These are phyloP conservation scores for Arion vulgaris DNA, from an alignment of 1,140 invertebrate genomes.

Conservation along the genomic window DNA sequence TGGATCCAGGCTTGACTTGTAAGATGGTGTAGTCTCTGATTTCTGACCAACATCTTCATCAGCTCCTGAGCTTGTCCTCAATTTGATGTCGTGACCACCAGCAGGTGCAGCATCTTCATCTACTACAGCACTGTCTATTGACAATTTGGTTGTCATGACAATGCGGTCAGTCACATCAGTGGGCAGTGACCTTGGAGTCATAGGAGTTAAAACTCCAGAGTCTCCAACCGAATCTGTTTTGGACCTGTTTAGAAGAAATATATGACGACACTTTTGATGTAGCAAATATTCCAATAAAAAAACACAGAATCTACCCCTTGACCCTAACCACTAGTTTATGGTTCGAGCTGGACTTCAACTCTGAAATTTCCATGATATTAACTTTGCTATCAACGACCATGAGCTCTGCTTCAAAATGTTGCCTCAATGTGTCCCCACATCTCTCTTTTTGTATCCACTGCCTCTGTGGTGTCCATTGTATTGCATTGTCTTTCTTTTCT, in stretches of 20 bases:
- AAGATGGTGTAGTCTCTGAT: neutral
- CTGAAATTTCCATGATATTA: too few relatives aligned
- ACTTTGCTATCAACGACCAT: too few relatives aligned
- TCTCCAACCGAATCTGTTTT: slow-evolving; percentile 63
- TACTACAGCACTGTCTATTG: slow-evolving; percentile 72
- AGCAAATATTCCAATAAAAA: too few relatives aligned
- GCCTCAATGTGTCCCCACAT: too few relatives aligned
- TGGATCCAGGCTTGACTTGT: slow-evolving; percentile 1
- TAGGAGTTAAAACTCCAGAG: slow-evolving; percentile 51
- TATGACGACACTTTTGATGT: neutral
- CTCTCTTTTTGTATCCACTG: too few relatives aligned
- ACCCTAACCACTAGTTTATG: too few relatives aligned
- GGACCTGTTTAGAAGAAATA: slow-evolving; percentile 50
- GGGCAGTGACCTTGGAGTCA: slow-evolving; percentile 53
- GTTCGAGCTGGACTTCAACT: too few relatives aligned
- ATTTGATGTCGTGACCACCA: slow-evolving; percentile 34
- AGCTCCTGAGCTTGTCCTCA: slow-evolving; percentile 32
- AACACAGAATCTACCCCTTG: too few relatives aligned
- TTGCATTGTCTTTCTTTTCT: too few relatives aligned
- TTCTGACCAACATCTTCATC: slow-evolving; percentile 28
- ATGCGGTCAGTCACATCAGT: slow-evolving; percentile 59
- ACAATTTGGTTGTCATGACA: slow-evolving; percentile 73
- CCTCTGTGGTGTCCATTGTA: too few relatives aligned
- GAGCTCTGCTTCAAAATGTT: too few relatives aligned
- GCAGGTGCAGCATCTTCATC: slow-evolving; percentile 49